phyloP scores from a whole-genome alignment of 2,797 vertebrate genomes.

The Acestrorhynchus altus region DNA sequence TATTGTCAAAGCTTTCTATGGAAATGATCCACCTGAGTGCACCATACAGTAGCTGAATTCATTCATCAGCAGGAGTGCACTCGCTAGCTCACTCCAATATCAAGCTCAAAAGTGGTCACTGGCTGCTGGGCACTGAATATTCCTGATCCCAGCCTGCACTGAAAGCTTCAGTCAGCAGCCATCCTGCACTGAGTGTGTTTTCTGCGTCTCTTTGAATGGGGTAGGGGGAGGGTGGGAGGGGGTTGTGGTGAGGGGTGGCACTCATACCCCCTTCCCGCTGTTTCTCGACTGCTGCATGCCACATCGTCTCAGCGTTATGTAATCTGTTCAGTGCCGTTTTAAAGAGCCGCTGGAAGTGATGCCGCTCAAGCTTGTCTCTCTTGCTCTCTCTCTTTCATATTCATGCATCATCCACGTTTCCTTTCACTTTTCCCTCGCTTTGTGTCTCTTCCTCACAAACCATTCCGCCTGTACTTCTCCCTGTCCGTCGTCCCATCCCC shows the following conservation, averaged over 20 bases:
- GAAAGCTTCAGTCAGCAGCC: background rate
- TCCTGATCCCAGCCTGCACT: background rate
- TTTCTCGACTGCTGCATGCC: slow-evolving; percentile 42
- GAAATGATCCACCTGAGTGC: too few relatives aligned
- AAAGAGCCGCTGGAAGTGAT: slow-evolving; percentile 11
- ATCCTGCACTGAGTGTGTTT: background rate
- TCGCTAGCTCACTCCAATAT: too few relatives aligned
- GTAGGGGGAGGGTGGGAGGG: background rate
- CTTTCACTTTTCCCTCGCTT: background rate
- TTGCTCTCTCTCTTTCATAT: background rate
- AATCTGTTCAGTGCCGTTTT: slow-evolving; percentile 60
- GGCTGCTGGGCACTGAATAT: background rate
- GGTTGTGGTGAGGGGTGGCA: background rate
- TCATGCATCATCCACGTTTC: background rate
- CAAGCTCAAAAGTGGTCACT: too few relatives aligned
- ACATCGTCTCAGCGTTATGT: slow-evolving; percentile 60
- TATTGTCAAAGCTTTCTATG: too few relatives aligned
- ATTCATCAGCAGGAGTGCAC: too few relatives aligned
- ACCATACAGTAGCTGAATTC: too few relatives aligned
- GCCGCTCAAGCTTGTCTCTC: background rate
- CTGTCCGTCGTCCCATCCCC: too few relatives aligned
- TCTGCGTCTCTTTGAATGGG: background rate
- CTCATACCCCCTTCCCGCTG: background rate
- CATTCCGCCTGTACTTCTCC: background rate
- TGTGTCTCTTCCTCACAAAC: background rate